phyloP scores from a whole-genome alignment of 37 sponge, comb jelly and placozoan genomes.

The Chondrosia reniformis region DNA sequence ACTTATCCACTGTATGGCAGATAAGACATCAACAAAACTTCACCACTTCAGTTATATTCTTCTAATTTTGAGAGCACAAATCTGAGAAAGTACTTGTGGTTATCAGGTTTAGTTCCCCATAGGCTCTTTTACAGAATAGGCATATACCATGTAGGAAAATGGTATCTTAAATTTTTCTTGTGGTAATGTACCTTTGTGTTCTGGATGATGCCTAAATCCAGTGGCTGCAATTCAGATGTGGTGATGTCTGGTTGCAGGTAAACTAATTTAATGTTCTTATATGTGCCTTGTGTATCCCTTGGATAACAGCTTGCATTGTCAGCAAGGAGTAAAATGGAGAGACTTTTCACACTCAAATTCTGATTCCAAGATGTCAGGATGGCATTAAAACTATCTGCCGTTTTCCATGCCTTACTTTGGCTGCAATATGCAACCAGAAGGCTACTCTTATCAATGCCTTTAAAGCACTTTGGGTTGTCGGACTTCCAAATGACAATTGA shows the following conservation, averaged over 20 bases:
- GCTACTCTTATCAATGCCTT: constrained; percentile 16
- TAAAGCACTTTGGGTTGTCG: constrained; percentile 32
- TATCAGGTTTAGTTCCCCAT: too few relatives aligned
- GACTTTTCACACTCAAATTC: constrained; percentile 16
- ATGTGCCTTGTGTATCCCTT: constrained; percentile 23
- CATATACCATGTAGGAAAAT: too few relatives aligned
- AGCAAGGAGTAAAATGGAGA: constrained; percentile 43
- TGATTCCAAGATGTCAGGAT: constrained; percentile 27
- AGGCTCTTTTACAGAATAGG: too few relatives aligned
- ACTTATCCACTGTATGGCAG: constrained; percentile 49
- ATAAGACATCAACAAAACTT: constrained; percentile 18
- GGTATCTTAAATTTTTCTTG: background rate
- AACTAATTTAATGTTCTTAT: constrained; percentile 53
- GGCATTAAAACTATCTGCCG: constrained; percentile 23
- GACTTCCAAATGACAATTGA: constrained; percentile 41
- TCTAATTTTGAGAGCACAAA: constrained; percentile 4
- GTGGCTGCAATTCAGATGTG: constrained; percentile 67
- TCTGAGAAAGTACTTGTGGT: background rate
- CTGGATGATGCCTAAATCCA: constrained; percentile 60
- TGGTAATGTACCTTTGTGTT: constrained; percentile 3
- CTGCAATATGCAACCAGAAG: constrained; percentile 34
- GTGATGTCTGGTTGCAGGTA: constrained; percentile 65
- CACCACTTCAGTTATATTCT: constrained; percentile 14
- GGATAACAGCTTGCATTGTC: constrained; percentile 77
- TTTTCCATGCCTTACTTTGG: constrained; percentile 30